A percentile compares a stretch with the other conserved stretches of the same genome.
phyloP scores from a whole-genome alignment of 2,797 vertebrate species.

The Pseudochirops cupreus region DNA sequence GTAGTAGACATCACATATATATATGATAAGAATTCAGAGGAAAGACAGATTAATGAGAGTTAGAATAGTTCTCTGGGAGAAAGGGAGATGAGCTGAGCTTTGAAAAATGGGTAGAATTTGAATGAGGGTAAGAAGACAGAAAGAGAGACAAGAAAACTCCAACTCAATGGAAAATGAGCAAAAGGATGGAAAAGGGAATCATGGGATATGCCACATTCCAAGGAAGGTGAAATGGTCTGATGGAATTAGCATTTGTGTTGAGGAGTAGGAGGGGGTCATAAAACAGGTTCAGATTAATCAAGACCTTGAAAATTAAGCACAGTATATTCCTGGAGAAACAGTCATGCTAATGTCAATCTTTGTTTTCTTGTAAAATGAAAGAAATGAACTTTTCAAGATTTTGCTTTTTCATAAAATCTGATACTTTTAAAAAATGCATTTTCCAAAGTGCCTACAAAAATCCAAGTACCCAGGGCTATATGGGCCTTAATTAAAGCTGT shows the following conservation, averaged over 20 bases:
- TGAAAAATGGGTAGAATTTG: not conserved
- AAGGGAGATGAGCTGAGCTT: not conserved
- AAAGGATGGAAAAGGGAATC: not conserved
- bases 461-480: not conserved
- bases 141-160: not conserved
- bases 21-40: not conserved
- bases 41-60: not conserved
- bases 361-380: not conserved
- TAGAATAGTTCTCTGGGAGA: not conserved
- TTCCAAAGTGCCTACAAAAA: not conserved
- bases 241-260: not conserved
- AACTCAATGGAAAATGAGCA: not conserved
- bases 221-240: not conserved
- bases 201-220: not conserved
- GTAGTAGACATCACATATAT: not conserved
- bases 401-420: not conserved
- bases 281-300: not conserved
- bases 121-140: not conserved
- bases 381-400: not conserved
- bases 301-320: not conserved
- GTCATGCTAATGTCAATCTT: not conserved
- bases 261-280: not conserved
- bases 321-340: not conserved
- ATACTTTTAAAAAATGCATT: not conserved
- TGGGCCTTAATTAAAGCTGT: not conserved